Conservation (phyloP, 2,888 invertebrate genomes). For the Megalurothrips usitatus region DNA sequence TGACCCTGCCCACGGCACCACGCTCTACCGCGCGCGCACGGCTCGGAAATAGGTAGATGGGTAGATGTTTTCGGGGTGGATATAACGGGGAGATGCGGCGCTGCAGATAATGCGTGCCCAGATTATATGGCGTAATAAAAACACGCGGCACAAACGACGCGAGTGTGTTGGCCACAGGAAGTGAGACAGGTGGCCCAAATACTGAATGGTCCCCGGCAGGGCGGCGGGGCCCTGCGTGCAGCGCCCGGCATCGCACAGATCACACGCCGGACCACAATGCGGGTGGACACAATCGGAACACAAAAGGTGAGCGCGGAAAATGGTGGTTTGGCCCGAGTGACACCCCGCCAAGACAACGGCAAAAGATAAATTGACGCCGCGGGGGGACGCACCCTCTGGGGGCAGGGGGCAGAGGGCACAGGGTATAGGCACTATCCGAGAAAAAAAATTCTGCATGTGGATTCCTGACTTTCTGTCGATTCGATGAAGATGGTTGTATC, state of each 20-base stretch:
- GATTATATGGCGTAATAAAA: neutral
- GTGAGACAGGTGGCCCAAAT: constrained; percentile 18
- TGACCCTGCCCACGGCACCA: too few relatives aligned
- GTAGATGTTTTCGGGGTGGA: neutral
- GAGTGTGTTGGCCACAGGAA: neutral
- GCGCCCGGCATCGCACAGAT: neutral
- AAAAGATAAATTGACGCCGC: neutral
- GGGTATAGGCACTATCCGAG: too few relatives aligned
- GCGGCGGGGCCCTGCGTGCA: neutral
- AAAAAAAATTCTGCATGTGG: too few relatives aligned
- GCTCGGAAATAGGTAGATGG: neutral
- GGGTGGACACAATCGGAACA: neutral
- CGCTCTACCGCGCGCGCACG: too few relatives aligned
- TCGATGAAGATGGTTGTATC: too few relatives aligned
- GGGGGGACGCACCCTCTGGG: neutral
- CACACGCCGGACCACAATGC: neutral
- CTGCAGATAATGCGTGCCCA: neutral
- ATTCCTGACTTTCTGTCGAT: too few relatives aligned
- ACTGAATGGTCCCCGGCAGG: neutral
- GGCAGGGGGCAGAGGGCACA: too few relatives aligned
- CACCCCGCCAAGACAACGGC: neutral
- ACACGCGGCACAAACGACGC: neutral
- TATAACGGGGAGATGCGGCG: neutral
- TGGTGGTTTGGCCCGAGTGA: neutral
- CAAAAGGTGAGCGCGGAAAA: constrained; percentile 15